phyloP scores from a whole-genome alignment of 2,113 vertebrate species.

The Plecotus auritus region DNA sequence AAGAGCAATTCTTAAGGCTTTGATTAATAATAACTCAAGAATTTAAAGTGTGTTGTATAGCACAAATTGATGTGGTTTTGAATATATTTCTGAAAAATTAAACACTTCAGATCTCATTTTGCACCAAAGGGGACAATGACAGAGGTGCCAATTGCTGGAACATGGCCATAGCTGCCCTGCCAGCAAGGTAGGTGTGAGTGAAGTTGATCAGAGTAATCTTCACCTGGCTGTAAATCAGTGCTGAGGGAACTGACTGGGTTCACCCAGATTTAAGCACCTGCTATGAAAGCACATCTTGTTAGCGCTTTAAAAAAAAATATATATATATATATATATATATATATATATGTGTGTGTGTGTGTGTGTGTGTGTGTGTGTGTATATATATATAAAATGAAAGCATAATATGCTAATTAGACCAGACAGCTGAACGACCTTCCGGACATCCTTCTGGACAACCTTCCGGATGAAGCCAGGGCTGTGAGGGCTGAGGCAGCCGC shows the following conservation, averaged over 20 bases:
- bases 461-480: too few relatives aligned
- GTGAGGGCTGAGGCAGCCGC: too few relatives aligned
- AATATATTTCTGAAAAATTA: slow-evolving; percentile 20
- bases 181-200: background rate
- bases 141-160: background rate
- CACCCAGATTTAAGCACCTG: background rate
- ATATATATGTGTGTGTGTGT: too few relatives aligned
- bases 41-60: background rate
- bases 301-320: too few relatives aligned
- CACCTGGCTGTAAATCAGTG: background rate
- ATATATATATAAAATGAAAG: too few relatives aligned
- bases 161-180: background rate
- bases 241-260: background rate
- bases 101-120: background rate
- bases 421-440: too few relatives aligned
- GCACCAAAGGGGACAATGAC: background rate
- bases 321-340: too few relatives aligned
- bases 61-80: slow-evolving; percentile 2
- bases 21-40: slow-evolving; percentile 33
- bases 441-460: too few relatives aligned
- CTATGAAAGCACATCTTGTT: background rate
- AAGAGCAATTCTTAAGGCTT: slow-evolving; percentile 17
- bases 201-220: background rate
- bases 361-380: too few relatives aligned
- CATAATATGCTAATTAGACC: too few relatives aligned